These are phyloP conservation scores for Agonopterix heracliana DNA, from an alignment of 2,888 invertebrate genomes.

Conservation along the genomic window DNA sequence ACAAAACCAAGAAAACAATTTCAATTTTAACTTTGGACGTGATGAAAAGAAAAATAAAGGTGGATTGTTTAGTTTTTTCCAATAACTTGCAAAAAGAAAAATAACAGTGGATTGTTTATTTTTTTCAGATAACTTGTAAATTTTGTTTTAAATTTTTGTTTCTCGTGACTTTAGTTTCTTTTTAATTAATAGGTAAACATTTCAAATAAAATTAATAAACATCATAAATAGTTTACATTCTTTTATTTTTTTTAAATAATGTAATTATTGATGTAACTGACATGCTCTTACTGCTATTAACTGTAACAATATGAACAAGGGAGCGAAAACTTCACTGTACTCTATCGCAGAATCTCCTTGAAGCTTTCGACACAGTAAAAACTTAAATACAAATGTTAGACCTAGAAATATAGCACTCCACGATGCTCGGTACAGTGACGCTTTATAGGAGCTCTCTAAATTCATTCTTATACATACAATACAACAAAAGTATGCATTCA, in stretches of 20 bases:
- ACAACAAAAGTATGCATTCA: slow-evolving; percentile 95
- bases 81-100: slow-evolving; percentile 19
- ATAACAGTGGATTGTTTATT: no score
- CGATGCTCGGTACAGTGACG: slow-evolving; percentile 85
- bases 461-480: slow-evolving; percentile 96
- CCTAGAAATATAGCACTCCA: slow-evolving; percentile 91
- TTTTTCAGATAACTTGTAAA: no score
- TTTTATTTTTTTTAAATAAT: slow-evolving; percentile 8
- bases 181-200: no score
- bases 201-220: no score
- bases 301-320: slow-evolving; percentile 92
- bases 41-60: slow-evolving; percentile 52
- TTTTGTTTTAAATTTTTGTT: no score
- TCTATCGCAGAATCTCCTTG: slow-evolving; percentile 88
- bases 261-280: slow-evolving; percentile 80
- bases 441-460: slow-evolving; percentile 85
- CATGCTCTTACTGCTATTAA: slow-evolving; percentile 94
- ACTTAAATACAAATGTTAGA: slow-evolving; percentile 92
- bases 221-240: neutral
- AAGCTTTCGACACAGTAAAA: slow-evolving; percentile 91
- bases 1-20: slow-evolving; percentile 33
- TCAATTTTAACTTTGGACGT: slow-evolving; percentile 57
- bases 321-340: slow-evolving; percentile 94
- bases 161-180: no score
- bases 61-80: slow-evolving; percentile 59